Evolutionary conservation across 2,888 invertebrate genomes (phyloP), one percentile per base, ranked within the genome.

Genomic region (Caprella mutica): DNA sequence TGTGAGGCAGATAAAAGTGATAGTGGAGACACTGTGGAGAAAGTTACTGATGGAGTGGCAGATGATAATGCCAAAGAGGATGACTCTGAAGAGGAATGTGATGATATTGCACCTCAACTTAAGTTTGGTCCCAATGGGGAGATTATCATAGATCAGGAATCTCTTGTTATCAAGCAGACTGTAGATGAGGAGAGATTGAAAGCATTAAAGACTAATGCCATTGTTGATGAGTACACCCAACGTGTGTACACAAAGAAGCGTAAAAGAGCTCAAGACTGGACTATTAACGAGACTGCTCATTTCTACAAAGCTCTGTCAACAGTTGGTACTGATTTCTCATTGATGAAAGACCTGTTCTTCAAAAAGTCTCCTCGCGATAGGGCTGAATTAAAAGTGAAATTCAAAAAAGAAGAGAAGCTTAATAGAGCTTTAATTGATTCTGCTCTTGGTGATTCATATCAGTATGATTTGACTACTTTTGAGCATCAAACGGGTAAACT

Each of bases 301-400:
- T 67, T 65, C 33, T 96, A 92, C 74, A 81, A 85, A 68, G 91
- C 91, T 1, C 74, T 96, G 9, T 89, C 86, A 67, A 84, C 84
- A 8, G 79, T 93, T 51, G 94, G 94, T 0, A 91, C 93, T 0
- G 94, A 96, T 76, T 96, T 96, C 73, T 81, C 87, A 5, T 74
- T 92, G 52, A 93, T 96, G 88, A 78, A 82, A 60, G 79, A 81
- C 51, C 74, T 89, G 40, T 92, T 93, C 74, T 48, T 48, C 48
- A 44, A 44, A 14, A 84, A 88, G 0, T 80, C 81, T 40, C n/a
- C n/a, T n/a, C 77, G 93, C 59, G 81, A 80, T 0, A 75, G 94
- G 14, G 75, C 81, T 55, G 92, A 94, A 68, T 75, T 96, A 9
- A 94, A 94, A 73, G 75, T 85, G 29, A 96, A 96, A 75, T 96